A percentile compares a stretch with the other conserved stretches of the same genome.
These are phyloP conservation scores for Oxycera nigricornis DNA, from an alignment of 2,888 invertebrate genomes.

Conservation along the genomic window DNA sequence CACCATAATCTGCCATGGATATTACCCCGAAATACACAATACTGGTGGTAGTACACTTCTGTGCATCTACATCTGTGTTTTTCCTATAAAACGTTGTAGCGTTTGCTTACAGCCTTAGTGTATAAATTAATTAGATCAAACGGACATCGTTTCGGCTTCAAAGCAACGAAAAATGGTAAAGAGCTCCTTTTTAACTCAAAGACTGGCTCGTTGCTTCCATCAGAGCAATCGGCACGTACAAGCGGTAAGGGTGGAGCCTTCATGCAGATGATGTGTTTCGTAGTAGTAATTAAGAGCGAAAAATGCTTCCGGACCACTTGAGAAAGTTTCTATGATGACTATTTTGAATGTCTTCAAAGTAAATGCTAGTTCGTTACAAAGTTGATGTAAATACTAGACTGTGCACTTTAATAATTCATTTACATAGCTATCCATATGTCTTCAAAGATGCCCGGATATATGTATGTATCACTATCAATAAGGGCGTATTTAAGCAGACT, in stretches of 20 bases:
- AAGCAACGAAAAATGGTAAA: conserved; percentile 17
- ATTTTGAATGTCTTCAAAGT: conserved; percentile 11
- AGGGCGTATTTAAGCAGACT: too few species aligned
- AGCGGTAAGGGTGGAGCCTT: not conserved
- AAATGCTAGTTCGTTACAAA: too few species aligned
- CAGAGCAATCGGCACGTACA: not conserved
- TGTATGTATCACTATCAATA: too few species aligned
- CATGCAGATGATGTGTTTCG: not conserved
- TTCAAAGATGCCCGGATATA: too few species aligned
- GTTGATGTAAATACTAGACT: too few species aligned
- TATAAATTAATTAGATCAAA: conserved; percentile 28
- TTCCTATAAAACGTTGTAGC: not conserved
- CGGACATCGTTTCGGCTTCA: not conserved
- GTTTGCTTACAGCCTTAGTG: conserved; percentile 11
- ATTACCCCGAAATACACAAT: not conserved
- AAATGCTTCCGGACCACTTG: conserved; percentile 12
- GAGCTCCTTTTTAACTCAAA: not conserved
- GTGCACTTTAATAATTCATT: too few species aligned
- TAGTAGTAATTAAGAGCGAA: conserved; percentile 12
- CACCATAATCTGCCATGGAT: conserved; percentile 25
- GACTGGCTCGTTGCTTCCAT: not conserved
- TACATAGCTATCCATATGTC: too few species aligned
- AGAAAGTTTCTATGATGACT: not conserved
- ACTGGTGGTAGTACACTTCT: not conserved
- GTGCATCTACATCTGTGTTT: not conserved